phyloP scores from a whole-genome alignment of 2,888 invertebrate genomes.

The Pyralis farinalis region DNA sequence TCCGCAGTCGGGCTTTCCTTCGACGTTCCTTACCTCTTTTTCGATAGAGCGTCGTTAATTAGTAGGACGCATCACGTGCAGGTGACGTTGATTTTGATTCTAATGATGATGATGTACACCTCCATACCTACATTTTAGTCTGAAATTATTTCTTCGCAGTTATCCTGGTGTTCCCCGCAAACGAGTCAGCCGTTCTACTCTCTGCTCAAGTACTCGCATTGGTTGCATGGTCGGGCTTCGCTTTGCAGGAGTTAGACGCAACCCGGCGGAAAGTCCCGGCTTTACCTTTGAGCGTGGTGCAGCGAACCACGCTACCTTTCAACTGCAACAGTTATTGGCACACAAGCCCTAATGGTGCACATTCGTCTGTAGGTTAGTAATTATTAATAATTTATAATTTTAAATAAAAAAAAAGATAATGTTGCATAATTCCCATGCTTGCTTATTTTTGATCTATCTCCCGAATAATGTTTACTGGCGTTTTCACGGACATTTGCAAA shows the following conservation, averaged over 20 bases:
- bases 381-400: background rate
- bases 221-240: slow-evolving; percentile 62
- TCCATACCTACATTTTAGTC: too few relatives aligned
- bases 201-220: slow-evolving; percentile 54
- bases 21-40: too few relatives aligned
- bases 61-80: too few relatives aligned
- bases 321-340: slow-evolving; percentile 58
- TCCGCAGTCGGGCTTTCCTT: too few relatives aligned
- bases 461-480: too few relatives aligned
- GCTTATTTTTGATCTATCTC: too few relatives aligned
- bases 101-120: too few relatives aligned
- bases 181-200: slow-evolving; percentile 56
- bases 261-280: slow-evolving; percentile 52
- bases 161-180: slow-evolving; percentile 66
- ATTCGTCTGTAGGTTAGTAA: slow-evolving; percentile 58
- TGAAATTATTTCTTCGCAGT: slow-evolving; percentile 35
- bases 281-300: slow-evolving; percentile 49
- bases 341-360: slow-evolving; percentile 60
- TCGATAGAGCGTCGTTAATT: too few relatives aligned
- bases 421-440: too few relatives aligned
- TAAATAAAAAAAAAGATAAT: too few relatives aligned
- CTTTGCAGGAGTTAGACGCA: slow-evolving; percentile 56
- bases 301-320: slow-evolving; percentile 51
- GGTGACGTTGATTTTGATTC: too few relatives aligned
- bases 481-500: too few relatives aligned